Conservation (phyloP, 2,888 invertebrate species). For the Arge pagana region DNA sequence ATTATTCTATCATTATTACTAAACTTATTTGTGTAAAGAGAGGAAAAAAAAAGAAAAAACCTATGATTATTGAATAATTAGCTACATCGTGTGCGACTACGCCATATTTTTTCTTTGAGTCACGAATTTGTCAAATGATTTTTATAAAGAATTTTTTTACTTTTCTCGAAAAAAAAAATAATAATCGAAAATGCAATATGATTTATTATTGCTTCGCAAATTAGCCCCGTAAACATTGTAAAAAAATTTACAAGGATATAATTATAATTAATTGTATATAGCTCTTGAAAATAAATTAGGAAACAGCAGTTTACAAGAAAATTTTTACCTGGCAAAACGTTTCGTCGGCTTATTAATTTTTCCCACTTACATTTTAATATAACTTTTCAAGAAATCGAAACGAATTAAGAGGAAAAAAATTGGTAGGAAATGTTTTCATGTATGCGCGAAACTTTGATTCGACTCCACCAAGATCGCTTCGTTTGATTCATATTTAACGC, state of each 20-base stretch:
- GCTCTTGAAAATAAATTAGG: conserved; percentile 34
- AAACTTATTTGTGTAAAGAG: conserved; percentile 32
- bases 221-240: conserved; percentile 17
- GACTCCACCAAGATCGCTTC: too few relatives aligned
- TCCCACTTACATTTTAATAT: neutral
- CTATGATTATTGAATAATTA: conserved; percentile 1
- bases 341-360: neutral
- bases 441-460: too few relatives aligned
- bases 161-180: conserved; percentile 1
- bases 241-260: conserved; percentile 34
- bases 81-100: conserved; percentile 1
- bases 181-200: neutral
- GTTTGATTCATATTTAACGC: too few relatives aligned
- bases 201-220: neutral
- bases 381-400: too few relatives aligned
- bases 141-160: conserved; percentile 1
- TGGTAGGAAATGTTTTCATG: too few relatives aligned
- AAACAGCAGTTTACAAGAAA: conserved; percentile 21
- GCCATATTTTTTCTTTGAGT: conserved; percentile 1
- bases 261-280: conserved; percentile 40
- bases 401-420: neutral
- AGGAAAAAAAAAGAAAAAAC: conserved; percentile 25
- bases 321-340: neutral
- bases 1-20: conserved; percentile 33
- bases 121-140: neutral